These are phyloP conservation scores for Trilocha varians DNA, from an alignment of 2,888 invertebrate species.

Conservation along the genomic window DNA sequence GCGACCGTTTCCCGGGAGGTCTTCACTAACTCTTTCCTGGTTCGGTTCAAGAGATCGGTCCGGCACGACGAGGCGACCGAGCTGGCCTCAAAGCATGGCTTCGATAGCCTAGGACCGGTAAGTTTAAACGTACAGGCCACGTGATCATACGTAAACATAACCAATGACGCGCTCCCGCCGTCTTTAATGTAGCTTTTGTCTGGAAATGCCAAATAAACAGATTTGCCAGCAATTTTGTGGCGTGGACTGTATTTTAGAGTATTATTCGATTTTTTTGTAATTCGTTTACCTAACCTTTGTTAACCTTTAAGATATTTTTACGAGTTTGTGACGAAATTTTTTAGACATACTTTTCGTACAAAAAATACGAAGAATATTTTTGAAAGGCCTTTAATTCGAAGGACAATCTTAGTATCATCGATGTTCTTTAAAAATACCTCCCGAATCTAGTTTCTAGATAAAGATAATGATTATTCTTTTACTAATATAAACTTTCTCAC, in stretches of 20 bases:
- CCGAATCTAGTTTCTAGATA: no score
- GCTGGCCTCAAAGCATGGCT: slow-evolving; percentile 91
- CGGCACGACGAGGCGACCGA: slow-evolving; percentile 83
- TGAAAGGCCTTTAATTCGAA: no score
- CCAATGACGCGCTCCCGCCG: slow-evolving; percentile 23
- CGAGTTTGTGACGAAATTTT: no score
- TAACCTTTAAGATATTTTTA: no score
- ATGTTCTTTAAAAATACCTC: no score
- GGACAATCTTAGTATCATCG: no score
- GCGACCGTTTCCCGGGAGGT: slow-evolving; percentile 75
- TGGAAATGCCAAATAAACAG: slow-evolving; percentile 10
- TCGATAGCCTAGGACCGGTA: slow-evolving; percentile 95
- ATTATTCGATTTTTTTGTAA: slow-evolving; percentile 13
- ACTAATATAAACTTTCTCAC: no score
- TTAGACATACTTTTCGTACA: no score
- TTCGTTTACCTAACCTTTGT: slow-evolving; percentile 12
- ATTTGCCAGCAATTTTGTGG: no score
- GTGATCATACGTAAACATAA: slow-evolving; percentile 65
- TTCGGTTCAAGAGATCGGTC: slow-evolving; percentile 86
- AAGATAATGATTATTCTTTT: no score
- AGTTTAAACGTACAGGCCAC: slow-evolving; percentile 75
- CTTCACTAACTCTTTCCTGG: slow-evolving; percentile 97
- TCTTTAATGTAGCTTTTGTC: slow-evolving; percentile 20
- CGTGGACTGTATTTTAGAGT: no score
- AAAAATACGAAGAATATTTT: no score